Base-by-base conservation (phyloP, 2,888 invertebrate genomes). In the Molanna angustata region DNA sequence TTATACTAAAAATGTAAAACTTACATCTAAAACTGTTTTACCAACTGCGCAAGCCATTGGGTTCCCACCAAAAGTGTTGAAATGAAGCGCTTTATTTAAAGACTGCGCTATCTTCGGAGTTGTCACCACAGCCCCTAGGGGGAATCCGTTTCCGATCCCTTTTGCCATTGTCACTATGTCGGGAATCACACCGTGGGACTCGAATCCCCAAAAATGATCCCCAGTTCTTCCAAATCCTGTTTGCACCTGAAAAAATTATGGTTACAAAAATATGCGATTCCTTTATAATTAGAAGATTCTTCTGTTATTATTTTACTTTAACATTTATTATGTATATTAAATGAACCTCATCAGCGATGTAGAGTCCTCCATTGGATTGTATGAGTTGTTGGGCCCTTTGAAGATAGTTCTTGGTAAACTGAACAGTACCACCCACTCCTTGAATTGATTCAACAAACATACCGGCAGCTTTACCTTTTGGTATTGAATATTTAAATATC, bases 91-190 rank as follows among this genome's bases (percentile, higher is more conserved):
- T 62, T 80, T 74, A 0, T 80, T 79, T 62, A 97, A 78, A 2
- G 83, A 80, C n/a, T 82, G 74, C 0, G 96, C 93, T 52, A 98
- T 89, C 69, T 89, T 85, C 3, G 85, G 83, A 0, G 91, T 96
- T 0, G 98, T 98, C 0, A 94, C 89, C 0, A 98, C 95, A 4
- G 96, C 97, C 0, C 89, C 97, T 69, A 99, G 71, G 0, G 98
- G 98, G 71, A 92, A 98, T 0, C 98, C 98, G 70, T 98, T 98
- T 0, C 95, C 91, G 43, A 92, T 91, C 32, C 93, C 94, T 69
- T 96, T 96, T 1, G 95, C 95, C 88, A 94, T 86, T 0, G 95
- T 94, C 0, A 96, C 94, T 62, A 98, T 95, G 68, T 98, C 98
- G 0, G 98, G 98, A 17, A 80, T 63, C 4, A 94, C 84, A 3